A percentile compares a stretch with the other conserved stretches of the same genome.
phyloP scores from a whole-genome alignment of 2,888 invertebrate species.

The Drosophila falleni region DNA sequence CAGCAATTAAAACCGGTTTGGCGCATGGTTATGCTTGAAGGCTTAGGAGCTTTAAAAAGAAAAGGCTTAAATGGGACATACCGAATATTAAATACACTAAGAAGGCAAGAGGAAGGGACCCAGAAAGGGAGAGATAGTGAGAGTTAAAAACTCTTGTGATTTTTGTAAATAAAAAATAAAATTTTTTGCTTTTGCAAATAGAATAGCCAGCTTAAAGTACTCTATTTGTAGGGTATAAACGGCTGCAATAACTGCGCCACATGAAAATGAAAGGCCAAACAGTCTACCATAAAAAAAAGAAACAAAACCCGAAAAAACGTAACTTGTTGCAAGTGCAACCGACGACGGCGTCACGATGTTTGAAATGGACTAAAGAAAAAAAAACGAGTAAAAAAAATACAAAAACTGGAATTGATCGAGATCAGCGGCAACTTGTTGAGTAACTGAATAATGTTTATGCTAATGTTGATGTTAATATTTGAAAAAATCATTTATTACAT shows the following conservation, averaged over 20 bases:
- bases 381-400: constrained; percentile 3
- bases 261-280: constrained; percentile 77
- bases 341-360: constrained; percentile 39
- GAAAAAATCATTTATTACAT: constrained; percentile 6
- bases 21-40: constrained; percentile 39
- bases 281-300: constrained; percentile 24
- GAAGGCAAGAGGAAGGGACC: not conserved
- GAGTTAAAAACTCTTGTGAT: not conserved
- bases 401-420: constrained; percentile 37
- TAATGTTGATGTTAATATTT: constrained; percentile 9
- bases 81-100: constrained; percentile 18
- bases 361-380: constrained; percentile 27
- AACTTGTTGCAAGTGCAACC: constrained; percentile 55
- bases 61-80: not conserved
- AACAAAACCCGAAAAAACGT: constrained; percentile 40
- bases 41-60: constrained; percentile 14
- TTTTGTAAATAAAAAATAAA: not conserved
- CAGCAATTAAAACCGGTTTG: constrained; percentile 42
- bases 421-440: constrained; percentile 31
- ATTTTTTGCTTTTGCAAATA: not conserved
- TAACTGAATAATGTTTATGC: constrained; percentile 28
- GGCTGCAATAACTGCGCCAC: constrained; percentile 52
- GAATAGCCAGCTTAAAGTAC: not conserved
- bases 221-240: constrained; percentile 9
- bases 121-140: not conserved